phyloP scores from a whole-genome alignment of 2,113 vertebrate species.

The Acrocephalus kingi region DNA sequence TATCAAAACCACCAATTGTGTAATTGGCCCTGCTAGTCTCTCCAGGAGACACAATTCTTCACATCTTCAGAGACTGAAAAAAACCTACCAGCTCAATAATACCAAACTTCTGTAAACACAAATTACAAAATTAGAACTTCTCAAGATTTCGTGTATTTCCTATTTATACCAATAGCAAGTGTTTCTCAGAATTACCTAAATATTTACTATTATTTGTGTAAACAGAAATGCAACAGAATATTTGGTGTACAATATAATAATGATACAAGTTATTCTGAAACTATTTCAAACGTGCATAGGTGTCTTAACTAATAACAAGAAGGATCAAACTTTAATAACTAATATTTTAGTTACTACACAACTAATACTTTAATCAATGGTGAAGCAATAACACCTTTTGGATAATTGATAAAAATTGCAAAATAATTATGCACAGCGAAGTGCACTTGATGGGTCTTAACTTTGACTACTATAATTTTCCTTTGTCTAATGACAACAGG shows the following conservation, averaged over 20 bases:
- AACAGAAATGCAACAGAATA: background rate
- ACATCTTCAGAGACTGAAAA: background rate
- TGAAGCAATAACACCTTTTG: background rate
- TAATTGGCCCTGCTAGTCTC: background rate
- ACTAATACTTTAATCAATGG: background rate
- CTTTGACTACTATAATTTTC: background rate
- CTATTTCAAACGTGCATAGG: background rate
- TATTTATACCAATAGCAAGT: background rate
- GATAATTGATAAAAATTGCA: background rate
- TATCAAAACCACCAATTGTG: background rate
- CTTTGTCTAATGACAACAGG: constrained; percentile 10
- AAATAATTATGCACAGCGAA: background rate
- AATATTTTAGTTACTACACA: background rate
- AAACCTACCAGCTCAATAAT: background rate
- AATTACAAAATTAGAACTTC: background rate
- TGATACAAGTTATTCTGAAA: background rate
- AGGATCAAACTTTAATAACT: background rate
- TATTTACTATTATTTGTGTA: background rate
- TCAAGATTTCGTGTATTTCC: background rate
- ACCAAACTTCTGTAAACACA: background rate
- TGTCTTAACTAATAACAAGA: background rate
- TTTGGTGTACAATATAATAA: background rate
- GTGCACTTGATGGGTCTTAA: background rate
- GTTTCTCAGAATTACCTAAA: background rate
- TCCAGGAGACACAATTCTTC: background rate